Conservation (phyloP, 2,797 vertebrate species). For the Setipinna tenuifilis region DNA sequence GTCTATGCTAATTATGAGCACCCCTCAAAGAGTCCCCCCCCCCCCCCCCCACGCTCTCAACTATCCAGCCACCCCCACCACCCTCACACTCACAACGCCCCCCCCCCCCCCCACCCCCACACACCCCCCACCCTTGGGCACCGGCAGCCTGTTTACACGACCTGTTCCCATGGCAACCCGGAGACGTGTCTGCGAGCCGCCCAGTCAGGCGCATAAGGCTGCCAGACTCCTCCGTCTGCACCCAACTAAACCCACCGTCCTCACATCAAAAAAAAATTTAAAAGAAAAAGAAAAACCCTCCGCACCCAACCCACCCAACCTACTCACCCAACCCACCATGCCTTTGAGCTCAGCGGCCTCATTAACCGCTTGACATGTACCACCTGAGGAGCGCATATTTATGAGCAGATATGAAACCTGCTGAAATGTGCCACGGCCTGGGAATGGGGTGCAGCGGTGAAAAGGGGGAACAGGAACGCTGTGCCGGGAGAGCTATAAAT, state of each 20-base stretch:
- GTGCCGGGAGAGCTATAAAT: not conserved
- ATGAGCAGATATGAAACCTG: conserved; percentile 11
- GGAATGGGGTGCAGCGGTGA: not conserved
- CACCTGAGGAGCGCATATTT: not conserved
- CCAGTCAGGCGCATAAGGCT: not conserved
- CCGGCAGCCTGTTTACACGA: conserved; percentile 34
- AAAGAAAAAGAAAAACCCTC: too few species aligned
- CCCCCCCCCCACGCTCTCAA: not conserved
- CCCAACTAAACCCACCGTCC: not conserved
- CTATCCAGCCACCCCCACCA: not conserved
- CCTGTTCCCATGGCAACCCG: conserved; percentile 44
- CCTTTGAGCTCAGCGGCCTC: conserved; percentile 1
- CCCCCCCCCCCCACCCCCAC: not conserved
- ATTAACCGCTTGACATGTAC: conserved; percentile 27
- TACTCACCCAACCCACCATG: not conserved
- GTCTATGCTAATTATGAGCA: conserved; percentile 40
- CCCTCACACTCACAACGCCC: not conserved
- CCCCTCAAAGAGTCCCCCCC: conserved; percentile 28
- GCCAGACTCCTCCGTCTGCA: not conserved
- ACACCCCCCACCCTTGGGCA: not conserved
- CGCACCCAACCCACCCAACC: not conserved
- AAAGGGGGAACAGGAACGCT: too few species aligned
- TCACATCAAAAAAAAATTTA: not conserved
- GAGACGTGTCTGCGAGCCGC: conserved; percentile 11
- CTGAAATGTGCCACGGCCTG: not conserved